Conservation (phyloP, 2,888 invertebrate genomes). For the Dorcus parallelipipedus region DNA sequence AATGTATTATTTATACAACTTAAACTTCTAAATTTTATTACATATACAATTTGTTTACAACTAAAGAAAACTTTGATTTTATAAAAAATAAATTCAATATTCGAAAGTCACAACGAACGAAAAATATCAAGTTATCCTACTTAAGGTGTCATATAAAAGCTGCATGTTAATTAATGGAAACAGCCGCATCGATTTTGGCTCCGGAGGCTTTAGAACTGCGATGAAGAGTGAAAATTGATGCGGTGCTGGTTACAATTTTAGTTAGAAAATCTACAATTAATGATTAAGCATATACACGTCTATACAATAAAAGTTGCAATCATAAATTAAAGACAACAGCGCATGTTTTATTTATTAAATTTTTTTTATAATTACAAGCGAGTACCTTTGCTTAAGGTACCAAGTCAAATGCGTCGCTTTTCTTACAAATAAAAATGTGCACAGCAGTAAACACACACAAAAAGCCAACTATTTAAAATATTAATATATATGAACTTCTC, state of each 20-base stretch:
- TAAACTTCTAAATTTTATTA: conserved; percentile 19
- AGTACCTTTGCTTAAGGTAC: conserved; percentile 12
- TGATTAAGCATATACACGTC: conserved; percentile 18
- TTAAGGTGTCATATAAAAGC: conserved; percentile 23
- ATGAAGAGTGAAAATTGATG: conserved; percentile 13
- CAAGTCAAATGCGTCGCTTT: conserved; percentile 17
- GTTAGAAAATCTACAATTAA: conserved; percentile 18
- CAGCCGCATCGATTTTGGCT: conserved; percentile 17
- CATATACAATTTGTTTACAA: conserved; percentile 16
- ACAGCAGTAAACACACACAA: conserved; percentile 16
- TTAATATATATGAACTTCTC: conserved; percentile 13
- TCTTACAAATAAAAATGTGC: conserved; percentile 13
- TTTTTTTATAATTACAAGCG: conserved; percentile 1
- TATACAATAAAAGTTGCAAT: conserved; percentile 10
- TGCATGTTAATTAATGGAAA: conserved; percentile 14
- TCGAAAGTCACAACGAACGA: conserved; percentile 19
- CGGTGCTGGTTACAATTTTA: conserved; percentile 8
- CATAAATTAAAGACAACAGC: not conserved
- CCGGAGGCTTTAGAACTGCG: conserved; percentile 1
- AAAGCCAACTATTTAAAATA: conserved; percentile 12
- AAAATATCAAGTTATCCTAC: conserved; percentile 16
- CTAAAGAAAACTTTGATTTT: conserved; percentile 16
- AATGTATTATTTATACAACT: not conserved
- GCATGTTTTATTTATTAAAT: not conserved
- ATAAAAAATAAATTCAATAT: conserved; percentile 20